phyloP scores from a whole-genome alignment of 2,113 vertebrate genomes.

The Dryoscopus gambensis region DNA sequence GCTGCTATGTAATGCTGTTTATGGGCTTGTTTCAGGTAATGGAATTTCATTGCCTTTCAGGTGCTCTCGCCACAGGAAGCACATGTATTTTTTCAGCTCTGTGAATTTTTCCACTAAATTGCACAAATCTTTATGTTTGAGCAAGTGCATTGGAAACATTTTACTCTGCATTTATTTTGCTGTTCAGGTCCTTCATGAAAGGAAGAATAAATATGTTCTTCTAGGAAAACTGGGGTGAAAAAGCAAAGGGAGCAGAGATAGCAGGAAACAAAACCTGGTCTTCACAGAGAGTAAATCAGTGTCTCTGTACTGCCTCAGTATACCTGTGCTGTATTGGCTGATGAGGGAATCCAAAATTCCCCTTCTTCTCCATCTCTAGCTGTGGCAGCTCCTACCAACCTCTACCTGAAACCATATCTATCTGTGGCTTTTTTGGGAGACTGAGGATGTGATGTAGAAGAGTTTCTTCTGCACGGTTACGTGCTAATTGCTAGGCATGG shows the following conservation, averaged over 20 bases:
- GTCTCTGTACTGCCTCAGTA: not conserved
- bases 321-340: not conserved
- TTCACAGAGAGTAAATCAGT: not conserved
- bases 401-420: not conserved
- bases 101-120: slow-evolving; percentile 45
- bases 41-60: slow-evolving; percentile 51
- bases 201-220: not conserved
- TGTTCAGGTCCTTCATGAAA: not conserved
- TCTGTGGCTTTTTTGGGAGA: not conserved
- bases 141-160: slow-evolving; percentile 36
- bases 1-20: slow-evolving; percentile 44
- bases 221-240: not conserved
- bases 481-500: not conserved
- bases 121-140: slow-evolving; percentile 34
- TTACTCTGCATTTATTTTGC: slow-evolving; percentile 24
- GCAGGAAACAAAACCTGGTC: not conserved
- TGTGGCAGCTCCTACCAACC: not conserved
- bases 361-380: not conserved
- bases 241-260: not conserved
- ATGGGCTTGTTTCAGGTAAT: slow-evolving; percentile 33
- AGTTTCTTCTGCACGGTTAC: not conserved
- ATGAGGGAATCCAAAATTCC: not conserved
- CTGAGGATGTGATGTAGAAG: not conserved
- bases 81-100: slow-evolving; percentile 39
- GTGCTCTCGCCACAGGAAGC: slow-evolving; percentile 38